Evolutionary conservation across 2,888 invertebrate species (phyloP).

Genomic region (Seladonia tumulorum): DNA sequence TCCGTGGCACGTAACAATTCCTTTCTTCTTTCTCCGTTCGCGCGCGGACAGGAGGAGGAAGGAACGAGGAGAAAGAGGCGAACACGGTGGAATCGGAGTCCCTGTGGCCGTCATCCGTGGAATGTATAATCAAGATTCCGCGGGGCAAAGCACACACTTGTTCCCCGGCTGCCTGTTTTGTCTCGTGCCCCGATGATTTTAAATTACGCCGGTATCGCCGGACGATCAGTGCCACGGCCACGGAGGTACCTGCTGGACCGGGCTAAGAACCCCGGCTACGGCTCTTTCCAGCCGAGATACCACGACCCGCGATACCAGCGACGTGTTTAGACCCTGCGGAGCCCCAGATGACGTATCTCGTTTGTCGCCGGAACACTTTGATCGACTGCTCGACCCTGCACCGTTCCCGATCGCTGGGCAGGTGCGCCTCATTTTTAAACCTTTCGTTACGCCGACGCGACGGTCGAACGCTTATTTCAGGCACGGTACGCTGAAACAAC

Average conservation of each 20-base stretch:
- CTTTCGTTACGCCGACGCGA: neutral
- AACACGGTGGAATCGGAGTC: constrained; percentile 41
- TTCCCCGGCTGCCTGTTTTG: constrained; percentile 78
- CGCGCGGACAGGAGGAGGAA: neutral
- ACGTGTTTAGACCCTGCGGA: constrained; percentile 64
- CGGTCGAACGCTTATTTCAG: neutral
- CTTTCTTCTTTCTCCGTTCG: constrained; percentile 16
- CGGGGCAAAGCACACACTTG: constrained; percentile 77
- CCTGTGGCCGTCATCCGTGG: constrained; percentile 74
- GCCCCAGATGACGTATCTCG: constrained; percentile 50
- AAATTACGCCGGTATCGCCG: constrained; percentile 80
- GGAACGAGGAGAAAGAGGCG: constrained; percentile 51
- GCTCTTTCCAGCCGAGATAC: constrained; percentile 74
- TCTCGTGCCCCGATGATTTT: constrained; percentile 81
- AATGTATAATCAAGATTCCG: constrained; percentile 81
- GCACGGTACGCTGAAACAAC: neutral
- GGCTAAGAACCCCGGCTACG: constrained; percentile 71
- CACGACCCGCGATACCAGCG: constrained; percentile 69
- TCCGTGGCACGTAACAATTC: neutral
- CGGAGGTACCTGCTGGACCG: constrained; percentile 76
- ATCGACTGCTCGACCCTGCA: constrained; percentile 22
- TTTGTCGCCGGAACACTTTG: constrained; percentile 40
- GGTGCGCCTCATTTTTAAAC: constrained; percentile 5
- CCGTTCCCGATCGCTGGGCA: neutral
- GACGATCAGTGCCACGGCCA: constrained; percentile 77